Conservation (phyloP, 2,888 invertebrate species). For the Lithophane semibrunnea region DNA sequence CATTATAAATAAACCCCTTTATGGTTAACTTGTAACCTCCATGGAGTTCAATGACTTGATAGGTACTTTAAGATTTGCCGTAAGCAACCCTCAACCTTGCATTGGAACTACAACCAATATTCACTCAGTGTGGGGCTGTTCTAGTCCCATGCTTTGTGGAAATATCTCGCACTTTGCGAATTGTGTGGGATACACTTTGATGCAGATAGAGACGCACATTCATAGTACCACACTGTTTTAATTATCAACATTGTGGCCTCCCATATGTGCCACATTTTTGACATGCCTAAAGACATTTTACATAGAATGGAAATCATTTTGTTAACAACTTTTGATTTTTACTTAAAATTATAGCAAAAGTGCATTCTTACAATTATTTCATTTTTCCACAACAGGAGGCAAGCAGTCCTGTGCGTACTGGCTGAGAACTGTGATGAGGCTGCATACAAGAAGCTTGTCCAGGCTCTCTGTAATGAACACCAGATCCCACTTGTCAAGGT, state of each 20-base stretch:
- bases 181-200: slow-evolving; percentile 71
- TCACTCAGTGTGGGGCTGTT: slow-evolving; percentile 82
- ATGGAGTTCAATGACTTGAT: background rate
- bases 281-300: background rate
- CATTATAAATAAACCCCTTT: too few relatives aligned
- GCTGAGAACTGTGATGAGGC: slow-evolving; percentile 99
- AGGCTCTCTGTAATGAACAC: slow-evolving; percentile 99
- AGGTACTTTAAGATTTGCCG: too few relatives aligned
- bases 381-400: slow-evolving; percentile 92
- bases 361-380: background rate
- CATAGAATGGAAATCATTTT: too few relatives aligned
- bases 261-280: slow-evolving; percentile 87
- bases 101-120: slow-evolving; percentile 79
- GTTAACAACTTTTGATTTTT: background rate
- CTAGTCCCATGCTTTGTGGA: slow-evolving; percentile 82
- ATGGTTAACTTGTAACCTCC: background rate
- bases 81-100: slow-evolving; percentile 64
- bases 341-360: background rate
- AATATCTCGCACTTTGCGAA: slow-evolving; percentile 76
- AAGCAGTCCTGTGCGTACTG: slow-evolving; percentile 98
- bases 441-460: slow-evolving; percentile 98
- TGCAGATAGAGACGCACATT: slow-evolving; percentile 85
- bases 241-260: slow-evolving; percentile 85
- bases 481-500: slow-evolving; percentile 98
- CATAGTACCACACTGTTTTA: slow-evolving; percentile 88